Conservation (phyloP, 2,113 vertebrate species). For the Hemiprocne comata region DNA sequence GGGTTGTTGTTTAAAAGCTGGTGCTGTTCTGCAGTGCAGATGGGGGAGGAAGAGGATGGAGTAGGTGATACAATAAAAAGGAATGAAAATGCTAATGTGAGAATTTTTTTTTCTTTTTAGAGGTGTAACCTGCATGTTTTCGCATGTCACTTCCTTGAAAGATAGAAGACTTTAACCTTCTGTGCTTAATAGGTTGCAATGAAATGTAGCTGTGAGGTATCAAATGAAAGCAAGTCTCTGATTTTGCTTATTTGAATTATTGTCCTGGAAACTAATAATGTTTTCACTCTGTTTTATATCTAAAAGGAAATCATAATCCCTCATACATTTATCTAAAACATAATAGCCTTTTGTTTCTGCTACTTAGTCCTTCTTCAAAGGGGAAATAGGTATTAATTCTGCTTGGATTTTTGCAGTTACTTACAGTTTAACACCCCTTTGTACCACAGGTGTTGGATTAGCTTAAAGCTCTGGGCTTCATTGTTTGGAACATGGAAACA, state of each 20-base stretch:
- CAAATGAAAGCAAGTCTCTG: background rate
- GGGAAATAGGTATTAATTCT: background rate
- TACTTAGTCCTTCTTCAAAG: background rate
- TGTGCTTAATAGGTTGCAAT: background rate
- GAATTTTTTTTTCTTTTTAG: background rate
- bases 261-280: conserved; percentile 3
- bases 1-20: background rate
- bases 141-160: background rate
- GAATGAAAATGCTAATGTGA: background rate
- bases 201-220: background rate
- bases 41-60: background rate
- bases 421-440: background rate
- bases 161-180: background rate
- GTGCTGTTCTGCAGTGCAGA: background rate
- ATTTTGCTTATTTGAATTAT: conserved; percentile 14
- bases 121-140: background rate
- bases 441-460: background rate
- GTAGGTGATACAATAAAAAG: background rate
- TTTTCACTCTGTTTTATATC: background rate
- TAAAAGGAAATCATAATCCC: background rate
- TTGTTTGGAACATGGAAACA: background rate
- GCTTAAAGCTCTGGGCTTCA: background rate
- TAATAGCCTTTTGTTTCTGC: conserved; percentile 6
- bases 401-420: background rate
- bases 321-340: background rate